These are phyloP conservation scores for Corydoras maculifer DNA, from an alignment of 2,113 vertebrate species.

Conservation along the genomic window DNA sequence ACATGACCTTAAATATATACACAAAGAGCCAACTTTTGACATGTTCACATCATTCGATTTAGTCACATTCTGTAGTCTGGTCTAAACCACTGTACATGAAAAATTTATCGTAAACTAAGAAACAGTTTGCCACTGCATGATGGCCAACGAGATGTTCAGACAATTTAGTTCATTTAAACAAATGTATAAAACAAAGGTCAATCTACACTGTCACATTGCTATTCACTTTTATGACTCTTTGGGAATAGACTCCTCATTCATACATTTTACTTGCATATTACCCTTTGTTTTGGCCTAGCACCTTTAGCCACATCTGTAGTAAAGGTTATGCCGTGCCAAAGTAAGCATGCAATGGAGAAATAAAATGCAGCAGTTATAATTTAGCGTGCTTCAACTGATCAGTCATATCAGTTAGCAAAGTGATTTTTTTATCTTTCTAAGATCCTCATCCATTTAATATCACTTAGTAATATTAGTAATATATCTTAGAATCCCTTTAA, in stretches of 20 bases:
- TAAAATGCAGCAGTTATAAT: not conserved
- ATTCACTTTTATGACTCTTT: not conserved
- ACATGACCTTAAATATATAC: not conserved
- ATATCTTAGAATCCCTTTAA: not conserved
- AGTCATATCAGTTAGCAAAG: not conserved
- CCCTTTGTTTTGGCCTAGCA: conserved; percentile 26
- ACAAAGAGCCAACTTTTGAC: not conserved
- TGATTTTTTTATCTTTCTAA: too few species aligned
- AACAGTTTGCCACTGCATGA: too few species aligned
- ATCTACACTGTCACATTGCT: not conserved
- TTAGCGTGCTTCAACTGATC: not conserved
- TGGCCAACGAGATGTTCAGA: too few species aligned
- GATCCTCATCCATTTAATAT: not conserved
- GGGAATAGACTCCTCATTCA: not conserved
- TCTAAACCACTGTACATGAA: not conserved
- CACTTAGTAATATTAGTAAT: not conserved
- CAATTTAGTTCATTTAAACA: not conserved
- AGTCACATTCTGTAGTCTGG: not conserved
- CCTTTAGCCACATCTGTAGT: conserved; percentile 10
- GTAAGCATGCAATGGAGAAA: not conserved
- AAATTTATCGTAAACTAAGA: not conserved
- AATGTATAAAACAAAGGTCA: not conserved
- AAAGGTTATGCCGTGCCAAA: not conserved
- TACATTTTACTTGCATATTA: conserved; percentile 32
- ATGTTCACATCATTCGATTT: not conserved